phyloP scores from a whole-genome alignment of 1,140 invertebrate species.

The Maconellicoccus hirsutus region DNA sequence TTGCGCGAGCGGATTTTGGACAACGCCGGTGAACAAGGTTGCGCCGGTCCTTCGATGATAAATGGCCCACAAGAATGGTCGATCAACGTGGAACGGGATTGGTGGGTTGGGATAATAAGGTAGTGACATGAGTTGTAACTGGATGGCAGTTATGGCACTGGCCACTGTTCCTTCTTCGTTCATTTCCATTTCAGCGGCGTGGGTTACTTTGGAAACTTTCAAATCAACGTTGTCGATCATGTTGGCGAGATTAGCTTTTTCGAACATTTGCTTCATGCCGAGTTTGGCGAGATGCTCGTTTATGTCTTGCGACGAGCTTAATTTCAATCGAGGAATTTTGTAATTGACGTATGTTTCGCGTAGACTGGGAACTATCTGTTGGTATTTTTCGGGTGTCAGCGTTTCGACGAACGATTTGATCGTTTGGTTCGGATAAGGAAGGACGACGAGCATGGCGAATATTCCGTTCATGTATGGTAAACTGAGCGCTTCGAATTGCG shows the following conservation, averaged over 20 bases:
- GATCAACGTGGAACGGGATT: neutral
- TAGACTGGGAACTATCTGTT: neutral
- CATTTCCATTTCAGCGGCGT: constrained; percentile 2
- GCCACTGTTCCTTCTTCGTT: neutral
- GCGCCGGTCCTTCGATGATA: neutral
- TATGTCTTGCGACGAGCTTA: neutral
- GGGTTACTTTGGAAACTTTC: neutral
- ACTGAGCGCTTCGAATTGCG: too few relatives aligned
- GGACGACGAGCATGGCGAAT: neutral
- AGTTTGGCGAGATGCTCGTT: neutral
- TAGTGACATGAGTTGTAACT: neutral
- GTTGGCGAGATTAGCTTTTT: neutral
- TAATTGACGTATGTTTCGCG: neutral
- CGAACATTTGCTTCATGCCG: neutral
- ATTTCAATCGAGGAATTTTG: neutral
- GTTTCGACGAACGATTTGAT: neutral
- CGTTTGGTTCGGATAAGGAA: neutral
- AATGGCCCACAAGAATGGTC: neutral
- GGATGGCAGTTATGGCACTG: neutral
- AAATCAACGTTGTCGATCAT: neutral
- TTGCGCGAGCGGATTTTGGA: neutral
- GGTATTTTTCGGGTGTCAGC: neutral
- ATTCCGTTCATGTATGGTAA: too few relatives aligned
- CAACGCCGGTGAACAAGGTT: neutral
- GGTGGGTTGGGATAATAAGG: neutral